Percentiles rank a stretch among this genome's conserved stretches.
phyloP scores from a whole-genome alignment of 2,113 vertebrate genomes.

The Lasiurus borealis region DNA sequence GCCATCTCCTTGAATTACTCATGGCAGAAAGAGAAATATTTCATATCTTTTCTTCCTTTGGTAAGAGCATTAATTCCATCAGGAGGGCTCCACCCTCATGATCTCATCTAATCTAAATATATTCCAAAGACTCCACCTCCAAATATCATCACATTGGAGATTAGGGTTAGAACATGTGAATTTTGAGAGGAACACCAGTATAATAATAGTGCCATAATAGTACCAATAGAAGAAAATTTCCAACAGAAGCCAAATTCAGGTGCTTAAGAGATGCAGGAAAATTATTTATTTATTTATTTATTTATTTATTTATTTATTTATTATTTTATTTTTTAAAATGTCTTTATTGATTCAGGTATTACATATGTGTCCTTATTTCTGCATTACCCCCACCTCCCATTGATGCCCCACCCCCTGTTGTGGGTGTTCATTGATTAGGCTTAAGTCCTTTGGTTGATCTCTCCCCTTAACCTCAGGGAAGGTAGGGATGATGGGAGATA shows the following conservation, averaged over 20 bases:
- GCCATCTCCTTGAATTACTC: background rate
- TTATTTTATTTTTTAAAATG: no score
- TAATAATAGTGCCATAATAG: background rate
- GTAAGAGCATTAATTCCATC: background rate
- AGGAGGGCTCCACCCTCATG: background rate
- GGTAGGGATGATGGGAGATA: no score
- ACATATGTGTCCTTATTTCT: no score
- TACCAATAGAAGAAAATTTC: background rate
- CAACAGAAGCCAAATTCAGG: background rate
- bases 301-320: no score
- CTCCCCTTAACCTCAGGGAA: no score
- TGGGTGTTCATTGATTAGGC: no score
- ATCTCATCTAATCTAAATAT: background rate
- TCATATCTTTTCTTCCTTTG: background rate
- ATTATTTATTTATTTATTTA: no score
- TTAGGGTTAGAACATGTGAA: background rate
- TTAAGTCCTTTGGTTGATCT: no score
- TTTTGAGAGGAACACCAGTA: background rate
- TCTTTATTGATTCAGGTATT: no score
- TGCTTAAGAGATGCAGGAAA: background rate
- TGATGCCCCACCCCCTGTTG: no score
- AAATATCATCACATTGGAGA: background rate
- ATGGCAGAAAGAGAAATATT: background rate
- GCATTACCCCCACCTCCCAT: no score
- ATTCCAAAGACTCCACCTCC: background rate